Conservation (phyloP, 2,888 invertebrate species). For the Drosophila multiciliata region DNA sequence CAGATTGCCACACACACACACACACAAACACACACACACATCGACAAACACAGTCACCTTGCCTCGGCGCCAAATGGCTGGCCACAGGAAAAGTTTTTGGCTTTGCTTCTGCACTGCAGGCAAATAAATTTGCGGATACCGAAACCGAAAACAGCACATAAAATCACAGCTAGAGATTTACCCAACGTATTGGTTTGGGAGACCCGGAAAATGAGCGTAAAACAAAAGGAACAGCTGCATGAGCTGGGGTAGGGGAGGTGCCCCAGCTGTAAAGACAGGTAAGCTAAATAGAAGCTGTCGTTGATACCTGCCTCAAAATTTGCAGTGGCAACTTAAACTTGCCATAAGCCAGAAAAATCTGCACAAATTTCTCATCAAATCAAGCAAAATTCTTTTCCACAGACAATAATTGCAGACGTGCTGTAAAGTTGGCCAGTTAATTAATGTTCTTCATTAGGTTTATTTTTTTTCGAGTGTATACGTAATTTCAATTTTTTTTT, state of each 20-base stretch:
- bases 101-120: slow-evolving; percentile 73
- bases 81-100: slow-evolving; percentile 60
- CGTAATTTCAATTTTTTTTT: not conserved
- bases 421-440: not conserved
- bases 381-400: slow-evolving; percentile 15
- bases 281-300: slow-evolving; percentile 14
- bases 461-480: not conserved
- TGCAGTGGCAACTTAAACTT: slow-evolving; percentile 2
- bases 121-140: slow-evolving; percentile 77
- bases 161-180: slow-evolving; percentile 75
- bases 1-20: slow-evolving; percentile 27
- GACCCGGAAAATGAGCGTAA: slow-evolving; percentile 13
- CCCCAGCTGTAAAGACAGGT: not conserved
- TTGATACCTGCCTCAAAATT: slow-evolving; percentile 18
- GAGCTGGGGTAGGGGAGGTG: no score
- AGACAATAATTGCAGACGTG: slow-evolving; percentile 27
- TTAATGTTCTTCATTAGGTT: not conserved
- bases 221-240: not conserved
- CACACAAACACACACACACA: slow-evolving; percentile 8
- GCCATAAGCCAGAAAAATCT: not conserved
- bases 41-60: slow-evolving; percentile 9
- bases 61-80: slow-evolving; percentile 25
- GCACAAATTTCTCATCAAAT: slow-evolving; percentile 10
- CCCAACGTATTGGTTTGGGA: slow-evolving; percentile 46
- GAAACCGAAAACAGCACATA: slow-evolving; percentile 78